Evolutionary conservation across 1,140 invertebrate species (phyloP), one percentile per base, ranked within the genome.

Genomic region (Chlorops oryzae): DNA sequence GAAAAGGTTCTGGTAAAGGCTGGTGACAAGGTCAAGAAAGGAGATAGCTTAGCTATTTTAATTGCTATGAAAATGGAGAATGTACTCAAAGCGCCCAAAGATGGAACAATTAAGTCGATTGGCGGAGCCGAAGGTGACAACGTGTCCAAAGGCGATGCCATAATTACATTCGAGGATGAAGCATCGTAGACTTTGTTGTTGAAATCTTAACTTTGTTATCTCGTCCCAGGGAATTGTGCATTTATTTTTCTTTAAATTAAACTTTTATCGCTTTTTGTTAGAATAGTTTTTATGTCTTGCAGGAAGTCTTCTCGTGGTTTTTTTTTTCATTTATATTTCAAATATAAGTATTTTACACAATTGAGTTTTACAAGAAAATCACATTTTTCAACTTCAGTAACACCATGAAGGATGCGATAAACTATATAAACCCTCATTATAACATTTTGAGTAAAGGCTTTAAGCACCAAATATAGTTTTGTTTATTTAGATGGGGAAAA

Each of bases 51-150:
- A 1, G 75, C 91, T 3, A 81, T 91, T 38, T 84, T 95, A 59
- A 88, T 90, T 54, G 66, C 96, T 7, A 99, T 99, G 96, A 99
- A 99, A 80, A 99, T 99, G 96, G 96, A 99, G 82, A 86, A 95
- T 73, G 82, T 94, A 2, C 84, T 97, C 3, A 85, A 86, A 61
- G 88, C 93, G 5, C 82, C 84, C 9, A 76, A 79, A 22, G 80
- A 85, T 65, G 92, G 87, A 28, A 79, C 77, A 3, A 80, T 98
- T 10, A 81, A 87, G 41, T 80, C 82, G 3, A 74, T 96, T 34
- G 75, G 83, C 1, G 85, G 81, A 61, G 81, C 83, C 48, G 73
- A 80, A 52, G 93, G 93, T 5, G 87, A 93, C 50, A 91, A 84
- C 56, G 86, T 97, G 7, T 72, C 80, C 2, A 96, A 95, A 73